These are phyloP conservation scores for Ramphastos sulfuratus DNA, from an alignment of 2,113 vertebrate genomes.

Conservation along the genomic window DNA sequence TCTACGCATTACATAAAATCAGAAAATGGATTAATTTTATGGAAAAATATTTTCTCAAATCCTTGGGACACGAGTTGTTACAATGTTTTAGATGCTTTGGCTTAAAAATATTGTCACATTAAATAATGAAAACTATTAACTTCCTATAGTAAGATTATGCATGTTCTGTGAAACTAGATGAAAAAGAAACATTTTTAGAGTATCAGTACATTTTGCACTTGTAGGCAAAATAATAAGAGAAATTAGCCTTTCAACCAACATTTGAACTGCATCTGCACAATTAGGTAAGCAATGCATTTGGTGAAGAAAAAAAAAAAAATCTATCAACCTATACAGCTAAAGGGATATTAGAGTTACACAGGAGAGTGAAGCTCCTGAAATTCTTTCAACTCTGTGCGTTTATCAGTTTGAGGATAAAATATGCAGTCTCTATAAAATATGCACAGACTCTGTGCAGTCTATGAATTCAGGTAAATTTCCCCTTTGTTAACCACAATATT, in stretches of 20 bases:
- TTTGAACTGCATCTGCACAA: background rate
- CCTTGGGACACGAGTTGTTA: background rate
- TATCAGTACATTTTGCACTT: background rate
- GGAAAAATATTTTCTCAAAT: background rate
- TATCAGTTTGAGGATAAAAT: background rate
- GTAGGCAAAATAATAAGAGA: background rate
- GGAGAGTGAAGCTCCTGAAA: constrained; percentile 10
- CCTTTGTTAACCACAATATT: background rate
- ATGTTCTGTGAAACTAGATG: background rate
- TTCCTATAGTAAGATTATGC: background rate
- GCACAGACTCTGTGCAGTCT: background rate
- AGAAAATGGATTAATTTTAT: background rate
- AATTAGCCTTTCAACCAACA: background rate
- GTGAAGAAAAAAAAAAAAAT: background rate
- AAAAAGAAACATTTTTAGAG: background rate
- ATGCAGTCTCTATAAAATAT: background rate
- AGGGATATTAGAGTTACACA: background rate
- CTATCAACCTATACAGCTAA: background rate
- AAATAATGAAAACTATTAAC: background rate
- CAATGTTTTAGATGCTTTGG: background rate
- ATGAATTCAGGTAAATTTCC: background rate
- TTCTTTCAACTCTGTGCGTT: background rate
- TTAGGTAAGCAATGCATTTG: background rate
- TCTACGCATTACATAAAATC: background rate
- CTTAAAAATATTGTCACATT: background rate